Base-by-base conservation (phyloP, 1,140 invertebrate species). In the Metopolophium dirhodum region DNA sequence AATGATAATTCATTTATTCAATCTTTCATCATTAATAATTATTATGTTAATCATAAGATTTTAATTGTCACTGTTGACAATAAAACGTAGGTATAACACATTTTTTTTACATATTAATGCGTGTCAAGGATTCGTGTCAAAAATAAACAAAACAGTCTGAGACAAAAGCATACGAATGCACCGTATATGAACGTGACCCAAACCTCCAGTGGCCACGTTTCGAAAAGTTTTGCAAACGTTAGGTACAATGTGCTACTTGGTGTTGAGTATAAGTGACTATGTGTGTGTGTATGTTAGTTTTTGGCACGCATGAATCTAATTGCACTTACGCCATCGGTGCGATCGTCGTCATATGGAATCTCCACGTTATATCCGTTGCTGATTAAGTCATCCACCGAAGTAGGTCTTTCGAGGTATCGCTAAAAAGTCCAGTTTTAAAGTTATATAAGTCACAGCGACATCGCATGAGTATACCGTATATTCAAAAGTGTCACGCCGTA, bases 321-420 rank as follows among this genome's bases (percentile, higher is more conserved):
- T 22, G 57, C 91, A 94, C 94, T 94, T 94, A 94, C 94, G 89
- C 88, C 89, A 68, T 89, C 87, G 57, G 82, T 94, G 82, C 47
- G 82, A 11, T 54, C 88, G 88, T 93, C 93, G 30, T 54, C 54
- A n/a, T 93, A 93, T 37, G 94, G 88, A 22, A 90, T 82, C 90
- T 94, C 92, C 88, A 94, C 93, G 61, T 94, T 93, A 93, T 87
- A 94, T 77, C 94, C 94, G 82, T 94, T 94, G 90, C 94, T 94
- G 68, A 51, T 47, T 86, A 94, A 93, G 91, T 94, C 94, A 82
- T 94, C 94, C 87, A 94, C 94, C n/a, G 61, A 77, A 77, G 92
- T 94, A 37, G 82, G 89, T 94, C 54, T 93, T 68, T 83, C 37
- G n/a, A 91, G 49, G 41, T 93, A 93, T 77, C 94, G 94, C 94